These are phyloP conservation scores for Setophaga petechia DNA, from an alignment of 2,113 vertebrate genomes.

Conservation along the genomic window DNA sequence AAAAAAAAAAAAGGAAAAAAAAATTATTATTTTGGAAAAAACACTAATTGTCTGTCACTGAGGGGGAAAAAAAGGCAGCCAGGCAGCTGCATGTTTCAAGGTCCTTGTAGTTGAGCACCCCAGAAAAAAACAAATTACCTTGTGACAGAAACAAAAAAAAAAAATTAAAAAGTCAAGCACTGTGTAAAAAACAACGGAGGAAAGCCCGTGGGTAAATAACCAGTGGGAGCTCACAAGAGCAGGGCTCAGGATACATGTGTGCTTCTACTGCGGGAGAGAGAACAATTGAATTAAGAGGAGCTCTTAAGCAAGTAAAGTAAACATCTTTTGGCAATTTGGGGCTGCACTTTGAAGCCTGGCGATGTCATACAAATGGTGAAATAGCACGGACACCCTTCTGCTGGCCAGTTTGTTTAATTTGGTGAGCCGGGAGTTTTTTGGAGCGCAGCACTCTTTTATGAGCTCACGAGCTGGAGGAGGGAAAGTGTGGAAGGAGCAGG, in stretches of 20 bases:
- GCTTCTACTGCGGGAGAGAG: conserved; percentile 31
- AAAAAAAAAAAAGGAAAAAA: fast-evolving
- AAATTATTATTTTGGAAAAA: background rate
- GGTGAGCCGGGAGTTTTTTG: conserved; percentile 27
- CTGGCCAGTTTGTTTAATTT: conserved; percentile 58
- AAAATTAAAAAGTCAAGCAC: background rate
- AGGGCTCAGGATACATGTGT: conserved; percentile 40
- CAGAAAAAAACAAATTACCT: background rate
- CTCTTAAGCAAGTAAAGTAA: conserved; percentile 66
- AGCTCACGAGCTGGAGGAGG: conserved; percentile 38
- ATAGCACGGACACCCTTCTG: conserved; percentile 57
- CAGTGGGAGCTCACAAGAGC: conserved; percentile 22
- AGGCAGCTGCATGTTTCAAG: background rate
- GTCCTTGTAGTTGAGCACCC: background rate
- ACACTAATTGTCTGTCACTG: background rate
- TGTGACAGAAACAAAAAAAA: background rate
- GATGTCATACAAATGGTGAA: conserved; percentile 55
- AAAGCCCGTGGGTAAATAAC: conserved; percentile 37
- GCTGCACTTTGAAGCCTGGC: conserved; percentile 57
- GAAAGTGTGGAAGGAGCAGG: conserved; percentile 36
- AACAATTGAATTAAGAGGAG: conserved; percentile 64
- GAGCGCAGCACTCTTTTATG: conserved; percentile 26
- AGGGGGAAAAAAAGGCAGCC: background rate
- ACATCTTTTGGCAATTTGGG: conserved; percentile 57
- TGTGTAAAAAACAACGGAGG: background rate